These are phyloP conservation scores for Octodon degus DNA, from an alignment of 2,113 vertebrate species.

Conservation along the genomic window DNA sequence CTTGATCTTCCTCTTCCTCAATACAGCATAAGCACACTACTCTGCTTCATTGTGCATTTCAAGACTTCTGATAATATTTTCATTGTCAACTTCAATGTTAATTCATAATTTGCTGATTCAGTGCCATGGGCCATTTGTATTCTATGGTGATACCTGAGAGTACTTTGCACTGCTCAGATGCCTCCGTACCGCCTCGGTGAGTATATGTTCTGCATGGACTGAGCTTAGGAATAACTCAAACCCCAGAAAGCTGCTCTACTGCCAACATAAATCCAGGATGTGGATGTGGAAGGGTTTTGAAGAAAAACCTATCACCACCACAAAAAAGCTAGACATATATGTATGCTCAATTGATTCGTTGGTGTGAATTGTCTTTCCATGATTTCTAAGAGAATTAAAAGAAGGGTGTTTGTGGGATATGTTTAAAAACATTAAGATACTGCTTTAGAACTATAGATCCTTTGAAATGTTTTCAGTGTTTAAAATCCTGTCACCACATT, in stretches of 20 bases:
- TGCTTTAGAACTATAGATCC: background rate
- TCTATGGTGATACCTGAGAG: background rate
- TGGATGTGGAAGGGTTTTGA: constrained; percentile 5
- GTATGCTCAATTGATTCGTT: background rate
- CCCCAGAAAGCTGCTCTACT: constrained; percentile 12
- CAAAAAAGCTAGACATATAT: background rate
- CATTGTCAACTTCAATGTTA: constrained; percentile 11
- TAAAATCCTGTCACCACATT: background rate
- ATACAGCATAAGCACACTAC: background rate
- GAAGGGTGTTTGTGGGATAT: background rate
- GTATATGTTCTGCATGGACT: background rate
- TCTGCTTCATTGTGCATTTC: background rate
- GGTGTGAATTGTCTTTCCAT: background rate
- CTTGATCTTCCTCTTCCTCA: background rate
- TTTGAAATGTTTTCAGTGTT: background rate
- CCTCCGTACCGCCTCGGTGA: background rate
- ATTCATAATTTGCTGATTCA: background rate
- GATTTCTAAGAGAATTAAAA: background rate
- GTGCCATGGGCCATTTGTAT: background rate
- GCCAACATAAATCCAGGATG: constrained; percentile 32
- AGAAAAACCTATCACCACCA: constrained; percentile 14
- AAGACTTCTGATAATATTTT: constrained; percentile 12
- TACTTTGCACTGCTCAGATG: background rate
- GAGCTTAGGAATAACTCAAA: constrained; percentile 8
- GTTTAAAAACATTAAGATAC: background rate